phyloP scores from a whole-genome alignment of 1,140 invertebrate species.

The Sesamia nonagrioides region DNA sequence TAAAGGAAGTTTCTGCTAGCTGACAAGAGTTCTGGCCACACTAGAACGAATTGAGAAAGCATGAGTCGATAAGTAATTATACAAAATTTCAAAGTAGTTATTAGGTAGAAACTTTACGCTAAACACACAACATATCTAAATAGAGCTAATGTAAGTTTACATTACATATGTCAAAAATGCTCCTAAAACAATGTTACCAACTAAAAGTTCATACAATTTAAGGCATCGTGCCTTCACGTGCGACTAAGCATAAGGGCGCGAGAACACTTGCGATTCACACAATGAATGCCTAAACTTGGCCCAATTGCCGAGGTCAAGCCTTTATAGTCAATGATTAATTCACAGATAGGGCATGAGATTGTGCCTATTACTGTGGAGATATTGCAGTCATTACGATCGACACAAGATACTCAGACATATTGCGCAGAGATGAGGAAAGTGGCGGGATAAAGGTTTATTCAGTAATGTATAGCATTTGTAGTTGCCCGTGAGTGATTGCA shows the following conservation, averaged over 20 bases:
- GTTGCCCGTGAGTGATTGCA: too few species aligned
- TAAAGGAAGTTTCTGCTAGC: too few species aligned
- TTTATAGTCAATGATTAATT: slow-evolving; percentile 12
- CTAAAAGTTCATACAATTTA: slow-evolving; percentile 16
- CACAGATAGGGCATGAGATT: slow-evolving; percentile 12
- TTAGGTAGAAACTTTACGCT: not conserved
- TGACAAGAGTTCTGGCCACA: too few species aligned
- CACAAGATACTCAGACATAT: slow-evolving; percentile 17
- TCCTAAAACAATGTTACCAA: slow-evolving; percentile 6
- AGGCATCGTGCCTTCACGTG: slow-evolving; percentile 29
- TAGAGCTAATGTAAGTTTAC: too few species aligned
- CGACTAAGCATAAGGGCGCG: slow-evolving; percentile 23
- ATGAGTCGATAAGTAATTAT: too few species aligned
- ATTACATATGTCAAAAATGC: not conserved
- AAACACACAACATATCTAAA: not conserved
- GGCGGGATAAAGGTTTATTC: not conserved
- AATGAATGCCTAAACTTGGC: slow-evolving; percentile 22
- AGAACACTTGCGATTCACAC: slow-evolving; percentile 37
- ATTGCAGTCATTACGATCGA: slow-evolving; percentile 23
- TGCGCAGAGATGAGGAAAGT: not conserved
- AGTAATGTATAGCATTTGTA: not conserved
- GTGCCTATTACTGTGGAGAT: not conserved
- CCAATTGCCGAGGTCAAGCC: not conserved
- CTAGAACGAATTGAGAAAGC: too few species aligned
- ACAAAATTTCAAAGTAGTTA: too few species aligned